Percentiles rank a stretch among this genome's conserved stretches.
Conservation (phyloP, 2,888 invertebrate species). For the Carpatolechia fugitivella region DNA sequence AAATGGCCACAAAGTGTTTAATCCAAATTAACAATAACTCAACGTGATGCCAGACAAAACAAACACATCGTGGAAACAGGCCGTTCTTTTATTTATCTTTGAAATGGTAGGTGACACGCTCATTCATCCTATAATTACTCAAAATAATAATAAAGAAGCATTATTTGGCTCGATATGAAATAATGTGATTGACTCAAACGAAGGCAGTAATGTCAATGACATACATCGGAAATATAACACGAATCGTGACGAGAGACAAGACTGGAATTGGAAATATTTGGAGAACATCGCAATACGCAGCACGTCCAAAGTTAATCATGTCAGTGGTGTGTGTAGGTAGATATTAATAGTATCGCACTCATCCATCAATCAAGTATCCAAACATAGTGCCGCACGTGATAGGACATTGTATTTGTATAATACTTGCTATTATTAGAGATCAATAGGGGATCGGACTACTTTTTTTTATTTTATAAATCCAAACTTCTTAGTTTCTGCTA, state of each 20-base stretch:
- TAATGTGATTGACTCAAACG: slow-evolving; percentile 37
- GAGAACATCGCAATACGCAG: neutral
- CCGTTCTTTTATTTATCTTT: slow-evolving; percentile 7
- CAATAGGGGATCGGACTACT: too few species aligned
- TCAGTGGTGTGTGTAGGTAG: too few species aligned
- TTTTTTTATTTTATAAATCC: too few species aligned
- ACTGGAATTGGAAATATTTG: neutral
- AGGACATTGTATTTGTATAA: neutral
- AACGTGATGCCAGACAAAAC: neutral
- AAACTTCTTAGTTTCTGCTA: too few species aligned
- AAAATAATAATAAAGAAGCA: slow-evolving; percentile 20
- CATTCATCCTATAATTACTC: slow-evolving; percentile 38
- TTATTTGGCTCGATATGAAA: neutral
- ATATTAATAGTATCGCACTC: neutral
- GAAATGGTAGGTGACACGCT: slow-evolving; percentile 21
- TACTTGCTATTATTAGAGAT: neutral
- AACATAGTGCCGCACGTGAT: neutral
- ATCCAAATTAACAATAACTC: neutral
- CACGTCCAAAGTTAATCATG: neutral
- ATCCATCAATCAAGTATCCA: neutral
- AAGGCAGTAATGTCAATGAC: slow-evolving; percentile 17
- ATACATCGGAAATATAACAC: slow-evolving; percentile 27
- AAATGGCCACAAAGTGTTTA: neutral
- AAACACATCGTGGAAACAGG: neutral
- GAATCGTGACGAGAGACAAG: neutral